Percentiles rank a stretch among this genome's conserved stretches.
These are phyloP conservation scores for Tetraneura akinire DNA, from an alignment of 1,140 invertebrate species.

Conservation along the genomic window DNA sequence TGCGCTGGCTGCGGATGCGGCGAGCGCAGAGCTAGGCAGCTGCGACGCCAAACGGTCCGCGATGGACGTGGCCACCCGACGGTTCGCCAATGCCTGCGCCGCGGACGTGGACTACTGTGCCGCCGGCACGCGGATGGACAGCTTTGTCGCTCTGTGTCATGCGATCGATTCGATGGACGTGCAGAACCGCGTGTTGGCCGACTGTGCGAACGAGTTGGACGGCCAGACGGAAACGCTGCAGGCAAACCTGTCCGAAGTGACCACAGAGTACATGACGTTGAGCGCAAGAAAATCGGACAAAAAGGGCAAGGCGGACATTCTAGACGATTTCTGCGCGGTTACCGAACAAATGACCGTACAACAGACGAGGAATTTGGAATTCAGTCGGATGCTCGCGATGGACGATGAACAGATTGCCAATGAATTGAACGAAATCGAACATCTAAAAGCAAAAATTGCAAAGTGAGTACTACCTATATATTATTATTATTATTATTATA, in stretches of 20 bases:
- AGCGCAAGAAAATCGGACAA: neutral
- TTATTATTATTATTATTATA: no score
- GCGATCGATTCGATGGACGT: neutral
- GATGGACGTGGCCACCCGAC: neutral
- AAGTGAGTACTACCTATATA: no score
- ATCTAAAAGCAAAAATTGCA: slow-evolving; percentile 18
- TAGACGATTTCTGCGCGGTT: slow-evolving; percentile 35
- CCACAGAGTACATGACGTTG: neutral
- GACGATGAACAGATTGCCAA: neutral
- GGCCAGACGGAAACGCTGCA: neutral
- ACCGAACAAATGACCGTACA: slow-evolving; percentile 14
- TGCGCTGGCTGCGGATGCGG: neutral
- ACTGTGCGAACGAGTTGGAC: neutral
- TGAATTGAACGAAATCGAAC: neutral
- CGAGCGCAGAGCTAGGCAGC: no score
- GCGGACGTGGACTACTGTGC: neutral
- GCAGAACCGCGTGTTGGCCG: neutral
- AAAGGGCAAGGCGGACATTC: neutral
- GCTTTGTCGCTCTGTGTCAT: neutral
- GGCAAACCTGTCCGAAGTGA: neutral
- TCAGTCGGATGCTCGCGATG: neutral
- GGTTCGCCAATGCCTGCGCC: neutral
- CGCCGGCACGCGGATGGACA: neutral
- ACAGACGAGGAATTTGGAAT: slow-evolving; percentile 32
- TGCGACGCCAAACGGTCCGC: neutral